These are phyloP conservation scores for Eidolon helvum DNA, from an alignment of 2,113 vertebrate species.

Conservation along the genomic window DNA sequence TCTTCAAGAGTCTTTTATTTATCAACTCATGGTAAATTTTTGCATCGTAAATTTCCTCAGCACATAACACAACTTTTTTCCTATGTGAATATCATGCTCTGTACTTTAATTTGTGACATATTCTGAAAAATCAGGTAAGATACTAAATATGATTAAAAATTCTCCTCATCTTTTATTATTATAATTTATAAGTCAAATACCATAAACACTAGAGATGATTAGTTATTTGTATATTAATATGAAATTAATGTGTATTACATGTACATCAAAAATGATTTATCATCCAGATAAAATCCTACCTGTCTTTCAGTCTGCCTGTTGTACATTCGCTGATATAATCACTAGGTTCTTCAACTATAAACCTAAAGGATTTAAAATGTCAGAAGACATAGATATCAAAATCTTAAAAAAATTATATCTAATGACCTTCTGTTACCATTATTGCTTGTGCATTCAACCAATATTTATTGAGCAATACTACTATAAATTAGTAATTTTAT, in stretches of 20 bases:
- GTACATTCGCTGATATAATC: background rate
- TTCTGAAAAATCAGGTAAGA: background rate
- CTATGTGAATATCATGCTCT: background rate
- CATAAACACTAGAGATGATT: background rate
- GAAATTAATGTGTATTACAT: background rate
- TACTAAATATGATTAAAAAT: background rate
- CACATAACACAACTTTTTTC: background rate
- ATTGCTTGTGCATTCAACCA: background rate
- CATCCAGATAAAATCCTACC: background rate
- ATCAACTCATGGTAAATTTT: background rate
- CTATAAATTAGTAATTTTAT: background rate
- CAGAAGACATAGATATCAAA: background rate
- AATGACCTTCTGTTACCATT: background rate
- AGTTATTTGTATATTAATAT: background rate
- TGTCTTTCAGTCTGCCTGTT: background rate
- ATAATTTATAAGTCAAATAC: constrained; percentile 18
- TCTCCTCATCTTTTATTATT: background rate
- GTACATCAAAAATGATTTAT: background rate
- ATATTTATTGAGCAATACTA: background rate
- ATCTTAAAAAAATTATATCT: background rate
- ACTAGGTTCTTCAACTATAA: background rate
- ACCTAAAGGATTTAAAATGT: background rate
- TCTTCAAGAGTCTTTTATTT: background rate
- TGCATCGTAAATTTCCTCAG: background rate
- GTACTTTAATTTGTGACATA: background rate